Conservation (phyloP, 1,140 invertebrate species). For the Orius laevigatus region DNA sequence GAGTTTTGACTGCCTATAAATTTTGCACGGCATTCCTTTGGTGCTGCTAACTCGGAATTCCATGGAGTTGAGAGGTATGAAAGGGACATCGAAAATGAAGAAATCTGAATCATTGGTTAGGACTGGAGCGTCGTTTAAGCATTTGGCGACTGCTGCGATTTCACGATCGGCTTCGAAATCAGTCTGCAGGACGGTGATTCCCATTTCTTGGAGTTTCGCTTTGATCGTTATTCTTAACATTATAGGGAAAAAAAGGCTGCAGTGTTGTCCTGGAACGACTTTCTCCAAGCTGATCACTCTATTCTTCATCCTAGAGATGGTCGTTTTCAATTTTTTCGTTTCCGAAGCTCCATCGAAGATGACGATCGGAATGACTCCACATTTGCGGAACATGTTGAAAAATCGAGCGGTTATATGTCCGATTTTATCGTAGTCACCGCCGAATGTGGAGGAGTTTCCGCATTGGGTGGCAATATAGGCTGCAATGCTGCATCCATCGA, state of each 20-base stretch:
- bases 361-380: slow-evolving; percentile 57
- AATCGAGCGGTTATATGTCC: slow-evolving; percentile 43
- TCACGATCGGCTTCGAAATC: slow-evolving; percentile 77
- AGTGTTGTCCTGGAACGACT: slow-evolving; percentile 3
- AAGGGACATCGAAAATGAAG: slow-evolving; percentile 66
- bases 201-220: slow-evolving; percentile 42
- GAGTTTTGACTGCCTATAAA: slow-evolving; percentile 55
- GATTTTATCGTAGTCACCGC: slow-evolving; percentile 74
- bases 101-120: slow-evolving; percentile 85
- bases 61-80: slow-evolving; percentile 59
- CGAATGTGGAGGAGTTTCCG: slow-evolving; percentile 51
- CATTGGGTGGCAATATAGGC: slow-evolving; percentile 23
- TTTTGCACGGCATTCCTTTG: slow-evolving; percentile 38
- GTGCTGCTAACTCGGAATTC: slow-evolving; percentile 24
- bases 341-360: slow-evolving; percentile 70
- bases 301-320: slow-evolving; percentile 39
- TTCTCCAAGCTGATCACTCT: slow-evolving; percentile 31
- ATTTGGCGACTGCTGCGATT: slow-evolving; percentile 56
- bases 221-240: slow-evolving; percentile 54
- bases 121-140: slow-evolving; percentile 59
- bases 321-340: slow-evolving; percentile 56
- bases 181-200: slow-evolving; percentile 47
- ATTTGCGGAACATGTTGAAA: slow-evolving; percentile 50
- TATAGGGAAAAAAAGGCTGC: slow-evolving; percentile 42
- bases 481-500: too few species aligned